Evolutionary conservation across 2,113 vertebrate species (phyloP).

Genomic region (Sander vitreus): DNA sequence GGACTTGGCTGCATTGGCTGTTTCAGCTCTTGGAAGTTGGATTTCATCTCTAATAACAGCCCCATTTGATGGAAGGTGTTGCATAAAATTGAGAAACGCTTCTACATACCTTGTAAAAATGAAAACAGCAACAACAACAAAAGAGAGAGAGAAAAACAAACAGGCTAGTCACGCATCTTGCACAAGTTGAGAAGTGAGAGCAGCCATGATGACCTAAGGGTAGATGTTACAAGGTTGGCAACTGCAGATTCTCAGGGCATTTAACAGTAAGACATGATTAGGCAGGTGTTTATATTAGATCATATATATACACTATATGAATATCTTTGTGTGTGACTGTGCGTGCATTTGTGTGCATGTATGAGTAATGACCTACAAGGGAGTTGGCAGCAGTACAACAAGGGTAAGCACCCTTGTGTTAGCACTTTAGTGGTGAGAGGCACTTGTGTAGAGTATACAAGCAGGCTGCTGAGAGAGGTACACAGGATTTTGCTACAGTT

Average conservation of each 20-base stretch:
- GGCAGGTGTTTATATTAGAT: constrained; percentile 44
- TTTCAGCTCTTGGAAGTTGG: constrained; percentile 68
- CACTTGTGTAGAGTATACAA: constrained; percentile 62
- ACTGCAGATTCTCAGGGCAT: constrained; percentile 27
- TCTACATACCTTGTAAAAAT: constrained; percentile 81
- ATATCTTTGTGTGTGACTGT: constrained; percentile 21
- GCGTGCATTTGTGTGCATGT: constrained; percentile 30
- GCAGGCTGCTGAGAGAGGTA: constrained; percentile 56
- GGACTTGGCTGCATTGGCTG: constrained; percentile 58
- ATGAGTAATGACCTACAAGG: constrained; percentile 53
- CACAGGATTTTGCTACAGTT: constrained; percentile 56
- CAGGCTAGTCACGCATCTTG: constrained; percentile 81
- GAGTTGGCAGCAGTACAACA: constrained; percentile 53
- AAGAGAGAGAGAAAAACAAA: constrained; percentile 67
- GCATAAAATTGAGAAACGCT: constrained; percentile 81
- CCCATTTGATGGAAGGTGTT: constrained; percentile 69
- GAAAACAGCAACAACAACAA: constrained; percentile 68
- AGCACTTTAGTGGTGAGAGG: constrained; percentile 54
- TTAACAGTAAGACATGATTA: constrained; percentile 25
- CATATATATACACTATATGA: not conserved
- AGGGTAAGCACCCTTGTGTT: constrained; percentile 56
- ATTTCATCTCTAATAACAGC: constrained; percentile 78
- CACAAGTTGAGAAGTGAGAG: constrained; percentile 63
- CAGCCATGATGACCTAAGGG: constrained; percentile 56
- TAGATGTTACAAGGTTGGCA: constrained; percentile 41